Evolutionary conservation across 2,797 vertebrate species (phyloP), one percentile per base, ranked within the genome.

Genomic region (Scolopax bukidnonensis): DNA sequence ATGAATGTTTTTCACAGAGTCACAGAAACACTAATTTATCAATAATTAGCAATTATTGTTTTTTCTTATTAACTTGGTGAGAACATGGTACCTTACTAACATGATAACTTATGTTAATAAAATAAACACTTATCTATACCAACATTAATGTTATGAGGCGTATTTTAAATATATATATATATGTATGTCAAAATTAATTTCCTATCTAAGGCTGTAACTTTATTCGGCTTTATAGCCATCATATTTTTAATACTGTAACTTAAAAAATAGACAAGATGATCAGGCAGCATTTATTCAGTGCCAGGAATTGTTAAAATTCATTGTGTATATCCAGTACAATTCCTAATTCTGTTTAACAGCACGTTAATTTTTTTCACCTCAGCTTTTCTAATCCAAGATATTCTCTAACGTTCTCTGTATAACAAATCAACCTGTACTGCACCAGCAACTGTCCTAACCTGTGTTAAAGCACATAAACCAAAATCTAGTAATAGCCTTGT

Each of bases 301-400:
- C 50, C 79, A 87, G 61, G 43, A 85, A 91, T 33, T 82, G 43
- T 73, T 50, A 69, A 90, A 89, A 89, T 87, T 89, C 78, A 83
- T 69, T 88, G 45, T 69, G 38, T 85, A 95, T 65, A 95, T 43
- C 68, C 67, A 41, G 25, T 18, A 59, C 38, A 65, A 90, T 90
- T 94, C 45, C 50, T 90, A 67, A 57, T 91, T 75, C 78, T 79
- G 54, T 78, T 89, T 78, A 93, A 89, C 38, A 85, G 18, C 68
- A 91, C 59, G 76, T 83, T 90, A 60, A 79, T 69, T 85, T 84
- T 84, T 93, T 95, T 90, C 41, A 83, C 63, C 36, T 87, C 54
- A n/a, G 13, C 21, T 94, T 87, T 90, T 73, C 71, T 16, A 88
- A 83, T 63, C 53, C n/a, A 79, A 12, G 40, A 56, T 92, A 73